phyloP scores from a whole-genome alignment of 2,797 vertebrate genomes.

The Gallinago solitaria region DNA sequence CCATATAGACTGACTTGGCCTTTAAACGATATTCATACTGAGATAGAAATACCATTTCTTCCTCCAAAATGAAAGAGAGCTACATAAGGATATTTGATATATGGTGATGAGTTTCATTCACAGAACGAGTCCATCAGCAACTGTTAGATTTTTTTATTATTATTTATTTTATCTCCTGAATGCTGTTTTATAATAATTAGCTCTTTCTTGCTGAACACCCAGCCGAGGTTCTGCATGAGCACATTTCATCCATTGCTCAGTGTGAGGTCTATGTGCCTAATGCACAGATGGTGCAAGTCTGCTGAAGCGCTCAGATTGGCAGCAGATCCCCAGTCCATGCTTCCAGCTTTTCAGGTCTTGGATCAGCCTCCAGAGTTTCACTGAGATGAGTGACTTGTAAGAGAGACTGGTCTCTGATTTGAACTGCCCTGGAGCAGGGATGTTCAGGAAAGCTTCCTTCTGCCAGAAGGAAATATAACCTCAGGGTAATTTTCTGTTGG shows the following conservation, averaged over 20 bases:
- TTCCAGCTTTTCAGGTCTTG: slow-evolving; percentile 48
- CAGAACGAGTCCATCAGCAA: neutral
- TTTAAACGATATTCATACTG: neutral
- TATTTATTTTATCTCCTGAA: slow-evolving; percentile 28
- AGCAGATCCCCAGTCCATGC: neutral
- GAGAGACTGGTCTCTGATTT: neutral
- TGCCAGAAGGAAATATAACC: neutral
- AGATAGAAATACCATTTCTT: neutral
- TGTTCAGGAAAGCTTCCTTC: neutral
- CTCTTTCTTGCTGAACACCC: neutral
- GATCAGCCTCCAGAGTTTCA: neutral
- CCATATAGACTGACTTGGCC: neutral
- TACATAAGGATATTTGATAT: neutral
- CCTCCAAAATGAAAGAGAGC: neutral
- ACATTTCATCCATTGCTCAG: slow-evolving; percentile 21
- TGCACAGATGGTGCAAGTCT: slow-evolving; percentile 45
- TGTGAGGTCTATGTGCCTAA: neutral
- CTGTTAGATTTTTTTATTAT: neutral
- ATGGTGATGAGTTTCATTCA: neutral
- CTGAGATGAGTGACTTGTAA: neutral
- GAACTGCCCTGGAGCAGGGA: neutral
- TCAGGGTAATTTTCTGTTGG: neutral
- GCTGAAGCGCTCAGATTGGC: neutral
- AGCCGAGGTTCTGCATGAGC: neutral
- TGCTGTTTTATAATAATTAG: slow-evolving; percentile 25